Percentiles rank a stretch among this genome's conserved stretches.
phyloP scores from a whole-genome alignment of 2,113 vertebrate species.

The Rostratula benghalensis region DNA sequence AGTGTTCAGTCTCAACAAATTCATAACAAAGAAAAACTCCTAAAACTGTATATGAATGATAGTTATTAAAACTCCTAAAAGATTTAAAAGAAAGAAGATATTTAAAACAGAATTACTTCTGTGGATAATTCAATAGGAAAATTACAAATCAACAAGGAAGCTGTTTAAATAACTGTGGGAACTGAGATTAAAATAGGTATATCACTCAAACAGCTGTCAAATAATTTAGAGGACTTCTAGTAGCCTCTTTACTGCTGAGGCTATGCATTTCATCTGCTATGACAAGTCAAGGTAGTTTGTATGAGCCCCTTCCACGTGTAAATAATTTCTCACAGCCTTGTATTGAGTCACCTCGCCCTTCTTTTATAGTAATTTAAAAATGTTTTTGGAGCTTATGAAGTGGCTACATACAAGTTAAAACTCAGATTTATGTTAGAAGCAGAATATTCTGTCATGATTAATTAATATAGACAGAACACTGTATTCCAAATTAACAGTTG shows the following conservation, averaged over 20 bases:
- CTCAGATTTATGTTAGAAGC: background rate
- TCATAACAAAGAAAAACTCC: background rate
- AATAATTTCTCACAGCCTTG: background rate
- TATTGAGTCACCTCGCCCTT: background rate
- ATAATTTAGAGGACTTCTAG: background rate
- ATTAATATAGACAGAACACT: background rate
- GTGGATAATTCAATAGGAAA: slow-evolving; percentile 4
- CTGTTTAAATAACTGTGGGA: background rate
- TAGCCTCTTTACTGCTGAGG: background rate
- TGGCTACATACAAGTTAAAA: background rate
- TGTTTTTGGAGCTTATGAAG: background rate
- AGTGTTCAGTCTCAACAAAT: background rate
- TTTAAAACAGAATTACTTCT: slow-evolving; percentile 13
- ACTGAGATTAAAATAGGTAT: background rate
- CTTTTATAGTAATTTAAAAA: background rate
- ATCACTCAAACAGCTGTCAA: background rate
- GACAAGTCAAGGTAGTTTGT: background rate
- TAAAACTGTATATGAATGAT: background rate
- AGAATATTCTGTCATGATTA: background rate
- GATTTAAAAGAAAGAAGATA: background rate
- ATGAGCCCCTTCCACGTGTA: background rate
- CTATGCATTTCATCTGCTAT: background rate
- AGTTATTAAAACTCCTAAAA: background rate
- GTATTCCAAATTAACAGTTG: background rate
- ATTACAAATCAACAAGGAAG: slow-evolving; percentile 2